Conservation (phyloP, 2,113 vertebrate genomes). For the Calypte anna region DNA sequence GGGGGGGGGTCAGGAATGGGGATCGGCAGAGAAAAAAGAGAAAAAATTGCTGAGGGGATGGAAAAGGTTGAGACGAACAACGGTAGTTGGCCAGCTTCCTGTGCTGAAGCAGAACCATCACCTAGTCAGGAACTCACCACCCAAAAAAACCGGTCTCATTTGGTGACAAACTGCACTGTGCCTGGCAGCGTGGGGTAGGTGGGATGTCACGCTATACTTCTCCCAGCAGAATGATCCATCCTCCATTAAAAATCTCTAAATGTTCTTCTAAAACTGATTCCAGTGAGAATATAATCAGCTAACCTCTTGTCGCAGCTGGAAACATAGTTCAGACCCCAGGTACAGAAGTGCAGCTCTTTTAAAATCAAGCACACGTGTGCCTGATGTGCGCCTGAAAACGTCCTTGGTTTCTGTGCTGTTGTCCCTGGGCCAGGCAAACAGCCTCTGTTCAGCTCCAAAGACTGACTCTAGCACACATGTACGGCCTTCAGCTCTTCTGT, state of each 20-base stretch:
- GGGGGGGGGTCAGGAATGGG: too few relatives aligned
- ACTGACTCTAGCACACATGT: background rate
- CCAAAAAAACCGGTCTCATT: rapidly evolving
- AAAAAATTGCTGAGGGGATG: rapidly evolving
- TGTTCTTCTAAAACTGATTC: background rate
- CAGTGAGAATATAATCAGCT: background rate
- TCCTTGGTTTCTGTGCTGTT: background rate
- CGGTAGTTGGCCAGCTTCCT: rapidly evolving
- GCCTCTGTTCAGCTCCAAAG: background rate
- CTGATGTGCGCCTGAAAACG: background rate
- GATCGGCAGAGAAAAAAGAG: background rate
- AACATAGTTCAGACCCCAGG: rapidly evolving
- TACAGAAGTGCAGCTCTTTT: background rate
- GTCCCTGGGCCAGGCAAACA: background rate
- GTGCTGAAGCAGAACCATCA: background rate
- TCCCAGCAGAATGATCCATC: background rate
- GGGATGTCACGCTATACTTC: rapidly evolving
- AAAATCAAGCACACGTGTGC: rapidly evolving
- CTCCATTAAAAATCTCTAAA: background rate
- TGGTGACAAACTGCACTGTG: rapidly evolving
- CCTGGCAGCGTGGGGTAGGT: rapidly evolving
- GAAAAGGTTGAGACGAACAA: rapidly evolving
- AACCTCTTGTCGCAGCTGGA: background rate
- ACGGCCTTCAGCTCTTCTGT: background rate
- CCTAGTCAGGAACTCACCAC: rapidly evolving